Evolutionary conservation across 37 sponge, comb jelly and placozoan genomes (phyloP), one percentile per base, ranked within the genome.

Genomic region (Crambe crambe): DNA sequence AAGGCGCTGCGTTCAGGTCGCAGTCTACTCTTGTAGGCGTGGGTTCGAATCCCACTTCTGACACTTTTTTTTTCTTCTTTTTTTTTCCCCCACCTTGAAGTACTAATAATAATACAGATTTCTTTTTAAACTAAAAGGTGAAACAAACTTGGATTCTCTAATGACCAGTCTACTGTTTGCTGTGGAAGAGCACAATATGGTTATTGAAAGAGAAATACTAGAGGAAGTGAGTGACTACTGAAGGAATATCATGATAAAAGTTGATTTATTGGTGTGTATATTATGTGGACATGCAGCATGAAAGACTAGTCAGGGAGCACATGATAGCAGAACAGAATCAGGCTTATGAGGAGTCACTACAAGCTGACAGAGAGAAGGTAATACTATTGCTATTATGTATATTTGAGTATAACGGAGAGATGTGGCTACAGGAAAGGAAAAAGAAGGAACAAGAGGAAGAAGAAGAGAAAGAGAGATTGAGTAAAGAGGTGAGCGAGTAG

Each of bases 1-100:
- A 85, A 85, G 91, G 86, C 86, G 82, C 81, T 90, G 83, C 82
- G 91, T 90, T 90, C 91, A 85, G 86, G 86, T 90, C 86, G 86
- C 85, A 91, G 83, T 92, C 89, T 87, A 83, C 87, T 75, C 63
- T 87, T 90, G 85, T 86, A 88, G 89, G 92, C 85, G 92, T 92
- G 92, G 92, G 92, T 87, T 87, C 85, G 85, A 91, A 87, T 91
- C 88, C 92, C 92, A 91, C 92, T 87, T 75, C 88, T 91, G 85
- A 91, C 88, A 87, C 39, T 40, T 30, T 79, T 83, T 87, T 64
- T 74, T 73, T 72, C 2, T 34, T 54, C 25, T 40, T 37, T 37
- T 40, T 39, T 25, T 40, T 37, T 60, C 27, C 27, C 25, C 61
- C 27, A 21, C 27, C 17, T 40, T 34, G 70, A 27, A 34, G 9